Evolutionary conservation across 2,797 vertebrate species (phyloP), one percentile per base, ranked within the genome.

Genomic region (Sebastiscus tertius): DNA sequence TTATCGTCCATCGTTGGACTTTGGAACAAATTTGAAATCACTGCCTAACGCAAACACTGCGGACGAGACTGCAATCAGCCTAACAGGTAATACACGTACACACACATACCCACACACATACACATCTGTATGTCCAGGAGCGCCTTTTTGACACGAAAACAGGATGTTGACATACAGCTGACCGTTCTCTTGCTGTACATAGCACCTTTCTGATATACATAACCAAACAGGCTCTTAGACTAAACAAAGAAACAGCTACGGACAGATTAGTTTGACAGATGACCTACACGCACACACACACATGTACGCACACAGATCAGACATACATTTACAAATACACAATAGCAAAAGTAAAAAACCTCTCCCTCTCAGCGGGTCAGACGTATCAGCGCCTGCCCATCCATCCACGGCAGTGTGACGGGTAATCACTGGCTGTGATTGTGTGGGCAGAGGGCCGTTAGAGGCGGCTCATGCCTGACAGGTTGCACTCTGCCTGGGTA

Each of bases 341-440:
- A 0, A 56, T 59, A 77, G 61, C 55, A 78, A 86, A 82, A 79
- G 36, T 64, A 73, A 83, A 64, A 90, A 64, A 89, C 27, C 81
- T 87, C 75, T 86, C 70, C 76, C 60, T 87, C 80, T 87, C 88
- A 78, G 81, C 2, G 62, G 86, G 80, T 89, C 89, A 89, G 90
- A 80, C 76, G 8, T 92, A 88, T 92, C 87, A 86, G 66, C 83
- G 82, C 75, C 83, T 90, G 90, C 84, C 89, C 85, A 92, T 95
- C 90, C 90, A 92, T 93, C 94, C 86, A 29, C 85, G 80, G 72
- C 73, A 14, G 72, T 79, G 87, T 95, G 93, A 96, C 77, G 89
- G 90, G 90, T 94, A 95, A 94, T 96, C 94, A 94, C 92, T 88
- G 87, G 72, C 92, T 92, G 90, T 95, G 93, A 96, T 95, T 94